phyloP scores from a whole-genome alignment of 2,113 vertebrate genomes.

The Leuciscus idus region DNA sequence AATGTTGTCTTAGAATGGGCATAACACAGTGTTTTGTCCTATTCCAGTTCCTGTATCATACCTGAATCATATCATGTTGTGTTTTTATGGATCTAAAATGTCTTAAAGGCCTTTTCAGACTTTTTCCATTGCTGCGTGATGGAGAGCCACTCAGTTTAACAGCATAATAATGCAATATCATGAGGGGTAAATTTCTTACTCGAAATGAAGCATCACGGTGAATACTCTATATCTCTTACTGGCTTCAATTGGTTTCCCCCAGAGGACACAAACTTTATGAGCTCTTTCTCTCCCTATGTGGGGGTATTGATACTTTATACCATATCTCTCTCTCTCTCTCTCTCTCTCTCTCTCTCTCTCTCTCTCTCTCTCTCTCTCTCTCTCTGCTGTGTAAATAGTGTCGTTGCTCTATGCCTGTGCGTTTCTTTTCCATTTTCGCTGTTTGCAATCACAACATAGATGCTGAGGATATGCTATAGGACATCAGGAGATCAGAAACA shows the following conservation, averaged over 20 bases:
- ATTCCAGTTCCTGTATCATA: not conserved
- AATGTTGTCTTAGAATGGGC: not conserved
- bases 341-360: conserved; percentile 55
- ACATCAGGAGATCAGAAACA: conserved; percentile 64
- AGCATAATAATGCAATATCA: conserved; percentile 60
- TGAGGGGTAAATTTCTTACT: conserved; percentile 49
- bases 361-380: conserved; percentile 38
- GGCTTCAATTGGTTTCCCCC: conserved; percentile 54
- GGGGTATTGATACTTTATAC: conserved; percentile 66
- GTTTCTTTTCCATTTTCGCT: conserved; percentile 48
- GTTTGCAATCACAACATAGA: conserved; percentile 63
- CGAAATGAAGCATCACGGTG: conserved; percentile 64
- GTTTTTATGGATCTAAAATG: conserved; percentile 32
- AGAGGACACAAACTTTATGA: conserved; percentile 71
- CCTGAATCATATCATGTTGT: not conserved
- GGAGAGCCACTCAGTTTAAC: conserved; percentile 51
- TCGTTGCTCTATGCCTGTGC: conserved; percentile 53
- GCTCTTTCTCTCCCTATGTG: conserved; percentile 61
- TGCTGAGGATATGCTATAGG: conserved; percentile 64
- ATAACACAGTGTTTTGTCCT: not conserved
- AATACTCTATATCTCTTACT: conserved; percentile 58
- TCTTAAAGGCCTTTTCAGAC: conserved; percentile 14
- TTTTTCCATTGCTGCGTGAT: not conserved
- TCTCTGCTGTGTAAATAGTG: conserved; percentile 71
- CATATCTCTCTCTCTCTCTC: conserved; percentile 52